phyloP scores from a whole-genome alignment of 2,888 invertebrate species.

The Candidula unifasciata region DNA sequence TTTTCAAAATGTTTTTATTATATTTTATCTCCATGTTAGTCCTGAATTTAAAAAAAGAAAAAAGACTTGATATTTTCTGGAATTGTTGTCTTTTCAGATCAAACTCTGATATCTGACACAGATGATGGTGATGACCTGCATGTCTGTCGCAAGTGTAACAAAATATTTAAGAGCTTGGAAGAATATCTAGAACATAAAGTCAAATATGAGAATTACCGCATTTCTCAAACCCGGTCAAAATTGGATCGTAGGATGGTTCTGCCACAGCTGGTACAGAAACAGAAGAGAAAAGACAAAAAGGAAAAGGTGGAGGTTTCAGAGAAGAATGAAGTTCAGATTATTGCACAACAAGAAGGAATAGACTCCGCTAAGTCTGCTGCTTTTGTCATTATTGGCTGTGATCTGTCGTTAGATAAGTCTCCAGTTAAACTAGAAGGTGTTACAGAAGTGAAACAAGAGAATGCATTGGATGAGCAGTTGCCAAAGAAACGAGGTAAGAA shows the following conservation, averaged over 20 bases:
- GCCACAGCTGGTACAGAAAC: constrained; percentile 53
- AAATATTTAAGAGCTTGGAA: constrained; percentile 68
- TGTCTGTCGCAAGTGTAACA: constrained; percentile 72
- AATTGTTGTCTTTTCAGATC: constrained; percentile 33
- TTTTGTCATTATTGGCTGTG: not conserved
- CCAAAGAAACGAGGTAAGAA: constrained; percentile 18
- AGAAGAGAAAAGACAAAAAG: constrained; percentile 39
- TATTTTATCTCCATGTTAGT: no score
- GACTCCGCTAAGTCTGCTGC: not conserved
- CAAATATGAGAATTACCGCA: constrained; percentile 72
- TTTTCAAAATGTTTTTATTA: no score
- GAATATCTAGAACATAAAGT: constrained; percentile 73
- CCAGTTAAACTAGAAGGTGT: not conserved
- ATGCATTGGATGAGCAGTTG: not conserved
- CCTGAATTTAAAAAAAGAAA: no score
- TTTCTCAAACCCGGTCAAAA: constrained; percentile 64
- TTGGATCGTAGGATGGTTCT: constrained; percentile 66
- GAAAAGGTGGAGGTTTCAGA: constrained; percentile 22
- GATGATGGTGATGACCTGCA: constrained; percentile 67
- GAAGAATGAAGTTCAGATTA: not conserved
- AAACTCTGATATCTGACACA: constrained; percentile 56
- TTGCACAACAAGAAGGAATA: not conserved
- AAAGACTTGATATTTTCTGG: no score
- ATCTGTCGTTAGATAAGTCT: not conserved
- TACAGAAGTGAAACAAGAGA: constrained; percentile 7